phyloP scores from a whole-genome alignment of 1,140 invertebrate genomes.

The Oppia nitens region DNA sequence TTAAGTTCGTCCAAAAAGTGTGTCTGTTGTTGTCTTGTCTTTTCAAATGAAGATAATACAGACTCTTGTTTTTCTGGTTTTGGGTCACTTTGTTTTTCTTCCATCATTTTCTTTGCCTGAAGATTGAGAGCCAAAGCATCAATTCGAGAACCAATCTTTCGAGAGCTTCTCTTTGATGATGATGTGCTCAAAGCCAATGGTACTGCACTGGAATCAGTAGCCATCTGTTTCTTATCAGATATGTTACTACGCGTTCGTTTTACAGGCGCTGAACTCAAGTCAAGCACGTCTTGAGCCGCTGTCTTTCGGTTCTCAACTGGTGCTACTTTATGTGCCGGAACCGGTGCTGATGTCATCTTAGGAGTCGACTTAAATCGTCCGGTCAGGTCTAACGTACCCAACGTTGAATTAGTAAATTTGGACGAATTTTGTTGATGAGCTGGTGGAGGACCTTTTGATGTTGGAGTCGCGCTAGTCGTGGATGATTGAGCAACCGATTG shows the following conservation, averaged over 20 bases:
- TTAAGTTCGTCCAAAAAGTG: constrained; percentile 6
- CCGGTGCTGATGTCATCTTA: constrained; percentile 14
- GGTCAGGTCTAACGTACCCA: constrained; percentile 20
- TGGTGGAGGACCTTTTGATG: constrained; percentile 19
- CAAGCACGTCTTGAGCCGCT: constrained; percentile 19
- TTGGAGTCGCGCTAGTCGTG: neutral
- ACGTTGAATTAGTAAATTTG: constrained; percentile 9
- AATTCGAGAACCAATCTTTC: constrained; percentile 20
- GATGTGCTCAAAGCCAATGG: neutral
- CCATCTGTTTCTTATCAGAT: neutral
- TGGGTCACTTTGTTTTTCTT: constrained; percentile 14
- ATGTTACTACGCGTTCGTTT: neutral
- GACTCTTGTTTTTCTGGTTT: neutral
- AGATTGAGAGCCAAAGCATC: constrained; percentile 24
- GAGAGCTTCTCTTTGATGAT: neutral
- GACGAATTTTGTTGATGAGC: constrained; percentile 22
- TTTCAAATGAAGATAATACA: neutral
- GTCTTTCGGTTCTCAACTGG: neutral
- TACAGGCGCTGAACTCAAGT: constrained; percentile 17
- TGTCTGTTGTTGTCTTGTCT: neutral
- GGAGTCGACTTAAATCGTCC: constrained; percentile 17
- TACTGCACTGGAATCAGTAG: neutral
- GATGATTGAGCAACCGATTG: neutral
- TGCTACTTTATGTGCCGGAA: constrained; percentile 8
- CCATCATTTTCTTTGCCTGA: constrained; percentile 22